phyloP scores from a whole-genome alignment of 1,140 invertebrate species.

The Ruditapes philippinarum region DNA sequence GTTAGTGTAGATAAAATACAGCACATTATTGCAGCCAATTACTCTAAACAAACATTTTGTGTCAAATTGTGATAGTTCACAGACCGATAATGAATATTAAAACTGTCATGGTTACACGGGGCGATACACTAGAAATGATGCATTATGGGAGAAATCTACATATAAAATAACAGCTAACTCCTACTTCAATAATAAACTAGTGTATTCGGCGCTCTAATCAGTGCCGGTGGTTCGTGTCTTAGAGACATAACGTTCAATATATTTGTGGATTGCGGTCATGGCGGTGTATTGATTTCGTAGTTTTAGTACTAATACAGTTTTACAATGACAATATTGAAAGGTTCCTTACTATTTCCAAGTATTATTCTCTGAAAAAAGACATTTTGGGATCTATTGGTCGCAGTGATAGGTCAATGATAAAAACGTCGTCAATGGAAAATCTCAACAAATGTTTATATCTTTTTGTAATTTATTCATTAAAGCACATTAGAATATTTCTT shows the following conservation, averaged over 20 bases:
- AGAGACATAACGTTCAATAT: constrained; percentile 8
- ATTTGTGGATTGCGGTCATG: not conserved
- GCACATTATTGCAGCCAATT: no score
- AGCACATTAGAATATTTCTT: no score
- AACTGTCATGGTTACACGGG: not conserved
- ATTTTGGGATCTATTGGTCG: not conserved
- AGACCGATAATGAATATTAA: constrained; percentile 12
- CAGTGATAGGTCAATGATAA: no score
- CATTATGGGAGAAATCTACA: not conserved
- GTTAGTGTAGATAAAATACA: no score
- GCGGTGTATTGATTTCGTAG: not conserved
- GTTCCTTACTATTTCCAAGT: not conserved
- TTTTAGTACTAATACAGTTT: not conserved
- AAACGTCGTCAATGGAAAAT: no score
- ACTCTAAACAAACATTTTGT: no score
- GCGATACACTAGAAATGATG: not conserved
- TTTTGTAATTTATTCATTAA: no score
- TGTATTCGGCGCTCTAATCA: not conserved
- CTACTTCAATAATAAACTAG: not conserved
- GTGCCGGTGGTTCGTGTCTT: not conserved
- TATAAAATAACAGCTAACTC: constrained; percentile 3
- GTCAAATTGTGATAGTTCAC: not conserved
- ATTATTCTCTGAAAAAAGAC: not conserved
- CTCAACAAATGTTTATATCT: no score
- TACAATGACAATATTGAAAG: not conserved